Base-by-base conservation (phyloP, 2,888 invertebrate species). In the Ephialtes manifestator region DNA sequence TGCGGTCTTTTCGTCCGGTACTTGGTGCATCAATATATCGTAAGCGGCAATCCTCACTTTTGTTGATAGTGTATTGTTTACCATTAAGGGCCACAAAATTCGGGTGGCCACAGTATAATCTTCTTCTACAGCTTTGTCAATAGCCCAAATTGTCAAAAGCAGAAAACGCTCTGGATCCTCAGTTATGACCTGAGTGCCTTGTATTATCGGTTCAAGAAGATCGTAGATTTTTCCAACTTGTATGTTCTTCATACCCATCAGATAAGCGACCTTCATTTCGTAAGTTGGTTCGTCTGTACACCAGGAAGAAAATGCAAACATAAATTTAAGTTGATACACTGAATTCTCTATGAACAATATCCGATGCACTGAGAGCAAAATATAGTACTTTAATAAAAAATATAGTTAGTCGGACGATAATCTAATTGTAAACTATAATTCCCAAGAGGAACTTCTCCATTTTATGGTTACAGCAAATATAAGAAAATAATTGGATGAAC, bases 231-330 rank as follows among this genome's bases (percentile, higher is more conserved):
- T 91, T 10, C 91, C 91, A 4, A 94, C 87, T 83, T 93, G 92
- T 51, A 95, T 93, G 89, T 95, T 95, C 58, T 90, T 92, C 72
- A 95, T 90, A 2, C 94, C 95, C 89, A 94, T 92, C 65, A 95
- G 86, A 88, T 94, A 95, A 20, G 94, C 84, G 86, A 95, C 88
- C 89, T 94, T 93, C 85, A 92, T 91, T 2, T 93, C 90, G 78
- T 94, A 92, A n/a, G 85, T 84, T 24, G 87, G 83, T 18, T 89
- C 89, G n/a, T 85, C 93, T 92, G 77, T 51, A 85, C 85, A 58
- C 35, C 51, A 13, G 7, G 43, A 20, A 63, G n/a, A 53, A n/a
- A 13, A 79, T 28, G 10, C 3, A 28, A 58, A 20, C 18, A 24
- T 48, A 4, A 58, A 28, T 58, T 11, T 3, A 55, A n/a, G 48